Evolutionary conservation across 1,140 invertebrate genomes (phyloP).

Genomic region (Dendroctonus valens): DNA sequence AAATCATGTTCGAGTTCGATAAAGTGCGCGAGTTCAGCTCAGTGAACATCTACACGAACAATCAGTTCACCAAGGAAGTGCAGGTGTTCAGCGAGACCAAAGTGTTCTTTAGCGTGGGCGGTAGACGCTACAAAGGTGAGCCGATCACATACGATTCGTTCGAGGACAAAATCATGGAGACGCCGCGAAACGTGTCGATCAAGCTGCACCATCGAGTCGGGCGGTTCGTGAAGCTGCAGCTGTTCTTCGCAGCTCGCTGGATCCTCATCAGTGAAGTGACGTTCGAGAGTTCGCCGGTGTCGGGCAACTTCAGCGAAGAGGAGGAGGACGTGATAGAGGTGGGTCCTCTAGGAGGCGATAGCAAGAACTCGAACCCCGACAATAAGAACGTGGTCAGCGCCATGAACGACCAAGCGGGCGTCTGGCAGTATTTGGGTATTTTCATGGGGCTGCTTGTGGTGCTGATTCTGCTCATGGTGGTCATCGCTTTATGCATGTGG

Average conservation of each 20-base stretch:
- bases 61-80: conserved; percentile 77
- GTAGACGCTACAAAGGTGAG: conserved; percentile 70
- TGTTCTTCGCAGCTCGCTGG: conserved; percentile 82
- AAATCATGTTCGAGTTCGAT: conserved; percentile 86
- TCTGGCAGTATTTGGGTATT: conserved; percentile 47
- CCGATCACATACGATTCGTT: conserved; percentile 73
- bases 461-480: conserved; percentile 44
- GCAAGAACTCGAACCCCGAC: not conserved
- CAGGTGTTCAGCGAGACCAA: conserved; percentile 78
- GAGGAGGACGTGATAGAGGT: conserved; percentile 25
- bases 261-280: conserved; percentile 87
- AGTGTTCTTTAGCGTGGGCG: conserved; percentile 81
- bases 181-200: conserved; percentile 78
- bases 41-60: conserved; percentile 79
- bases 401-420: conserved; percentile 37
- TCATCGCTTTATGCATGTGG: conserved; percentile 41
- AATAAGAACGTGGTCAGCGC: conserved; percentile 45
- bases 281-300: conserved; percentile 64
- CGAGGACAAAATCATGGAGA: conserved; percentile 80
- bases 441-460: conserved; percentile 46
- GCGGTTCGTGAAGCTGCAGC: conserved; percentile 74
- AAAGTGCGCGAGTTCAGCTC: conserved; percentile 83
- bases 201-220: conserved; percentile 81
- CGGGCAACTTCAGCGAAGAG: conserved; percentile 47
- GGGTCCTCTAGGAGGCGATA: too few relatives aligned